Evolutionary conservation across 2,113 vertebrate genomes (phyloP).

Genomic region (Motacilla tschutschensis): DNA sequence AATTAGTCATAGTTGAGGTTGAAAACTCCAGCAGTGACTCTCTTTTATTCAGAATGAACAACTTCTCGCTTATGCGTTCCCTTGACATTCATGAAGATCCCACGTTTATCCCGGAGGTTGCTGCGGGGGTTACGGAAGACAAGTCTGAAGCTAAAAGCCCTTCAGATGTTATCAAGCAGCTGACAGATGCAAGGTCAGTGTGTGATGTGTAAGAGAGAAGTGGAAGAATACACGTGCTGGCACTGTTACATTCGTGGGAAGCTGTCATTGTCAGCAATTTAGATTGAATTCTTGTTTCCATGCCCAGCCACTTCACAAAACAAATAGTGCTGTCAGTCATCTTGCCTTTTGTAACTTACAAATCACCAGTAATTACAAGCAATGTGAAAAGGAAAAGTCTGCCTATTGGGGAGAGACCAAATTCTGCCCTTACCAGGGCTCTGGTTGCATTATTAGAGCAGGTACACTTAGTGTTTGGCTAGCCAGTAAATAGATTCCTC

Average conservation of each 20-base stretch:
- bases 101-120: constrained; percentile 42
- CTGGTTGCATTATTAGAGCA: neutral
- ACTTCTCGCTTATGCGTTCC: constrained; percentile 44
- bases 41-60: constrained; percentile 40
- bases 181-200: constrained; percentile 49
- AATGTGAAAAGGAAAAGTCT: neutral
- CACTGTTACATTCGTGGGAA: neutral
- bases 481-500: too few relatives aligned
- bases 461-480: neutral
- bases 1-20: neutral
- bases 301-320: neutral
- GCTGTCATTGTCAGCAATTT: neutral
- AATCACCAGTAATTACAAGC: neutral
- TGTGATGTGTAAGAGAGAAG: neutral
- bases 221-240: neutral
- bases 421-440: neutral
- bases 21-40: neutral
- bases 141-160: neutral
- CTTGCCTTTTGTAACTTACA: neutral
- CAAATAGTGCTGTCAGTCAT: neutral
- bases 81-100: constrained; percentile 65
- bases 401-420: neutral
- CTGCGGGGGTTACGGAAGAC: neutral
- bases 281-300: neutral
- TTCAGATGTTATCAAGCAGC: constrained; percentile 1